Base-by-base conservation (phyloP, 2,888 invertebrate species). In the Cerastis leucographa region DNA sequence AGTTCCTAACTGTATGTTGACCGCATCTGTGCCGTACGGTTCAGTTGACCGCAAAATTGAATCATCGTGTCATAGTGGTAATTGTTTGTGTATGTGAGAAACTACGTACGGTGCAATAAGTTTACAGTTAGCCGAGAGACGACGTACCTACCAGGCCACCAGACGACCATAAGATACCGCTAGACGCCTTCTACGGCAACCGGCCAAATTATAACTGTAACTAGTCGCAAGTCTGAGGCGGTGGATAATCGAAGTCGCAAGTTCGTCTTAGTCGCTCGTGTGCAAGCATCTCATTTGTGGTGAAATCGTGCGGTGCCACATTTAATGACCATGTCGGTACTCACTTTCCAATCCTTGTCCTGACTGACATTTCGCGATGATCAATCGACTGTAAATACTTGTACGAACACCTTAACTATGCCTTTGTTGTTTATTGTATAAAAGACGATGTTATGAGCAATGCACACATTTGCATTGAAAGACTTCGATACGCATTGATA, bases 181-280 rank as follows among this genome's bases (percentile, higher is more conserved):
- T 95, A 94, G 79, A 78, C 89, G 90, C 93, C 94, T 92, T 93
- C 89, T 92, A 93, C 89, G 91, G 91, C 91, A 88, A 90, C 89
- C 90, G 91, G 90, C 93, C 93, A 92, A 94, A 94, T 92, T 93
- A 93, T 96, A 95, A 95, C 96, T 95, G 95, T 95, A 94, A 90
- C 92, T 91, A 91, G 86, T 88, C 83, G 83, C 87, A 87, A 88
- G 87, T 87, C 84, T 81, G 75, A 85, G 88, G 81, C 87, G 83
- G 84, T 83, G 80, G 87, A 85, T 88, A 81, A 86, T 79, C 85
- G 81, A 83, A 88, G 88, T 91, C 86, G 81, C 83, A 84, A 80
- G 86, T 90, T 90, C 89, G 90, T 90, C 89, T 91, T 81, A 87
- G 88, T 87, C 87, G 88, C 83, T 85, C 89, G 74, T 82, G 83